These are phyloP conservation scores for Phorcus lineatus DNA, from an alignment of 2,888 invertebrate genomes.

Conservation along the genomic window DNA sequence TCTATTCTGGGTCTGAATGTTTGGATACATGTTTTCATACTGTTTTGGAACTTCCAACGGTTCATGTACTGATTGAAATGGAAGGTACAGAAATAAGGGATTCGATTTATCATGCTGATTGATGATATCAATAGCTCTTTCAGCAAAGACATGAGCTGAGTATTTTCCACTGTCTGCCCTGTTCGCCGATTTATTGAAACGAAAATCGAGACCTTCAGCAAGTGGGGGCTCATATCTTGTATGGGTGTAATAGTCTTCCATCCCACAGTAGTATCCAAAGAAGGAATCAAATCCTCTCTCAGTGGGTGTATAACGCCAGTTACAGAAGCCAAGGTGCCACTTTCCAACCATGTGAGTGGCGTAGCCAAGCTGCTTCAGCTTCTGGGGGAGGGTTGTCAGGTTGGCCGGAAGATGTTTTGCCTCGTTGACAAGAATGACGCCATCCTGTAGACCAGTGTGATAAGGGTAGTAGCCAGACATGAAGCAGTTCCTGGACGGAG, in stretches of 20 bases:
- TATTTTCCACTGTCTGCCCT: not conserved
- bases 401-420: conserved; percentile 46
- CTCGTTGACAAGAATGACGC: not conserved
- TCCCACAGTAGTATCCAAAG: conserved; percentile 75
- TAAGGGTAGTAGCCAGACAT: conserved; percentile 30
- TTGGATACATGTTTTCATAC: conserved; percentile 45
- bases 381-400: conserved; percentile 55
- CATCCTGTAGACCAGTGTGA: not conserved
- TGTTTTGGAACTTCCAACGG: conserved; percentile 58
- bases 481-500: conserved; percentile 34
- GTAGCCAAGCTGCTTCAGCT: conserved; percentile 54
- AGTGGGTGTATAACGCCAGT: conserved; percentile 73
- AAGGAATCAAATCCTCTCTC: conserved; percentile 76
- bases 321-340: conserved; percentile 77
- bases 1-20: conserved; percentile 45
- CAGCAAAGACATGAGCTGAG: conserved; percentile 38
- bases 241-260: conserved; percentile 68
- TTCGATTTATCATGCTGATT: conserved; percentile 48
- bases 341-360: conserved; percentile 67
- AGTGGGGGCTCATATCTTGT: not conserved
- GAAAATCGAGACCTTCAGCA: not conserved
- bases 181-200: not conserved
- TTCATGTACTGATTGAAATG: conserved; percentile 66
- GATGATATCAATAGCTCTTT: conserved; percentile 55
- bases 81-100: conserved; percentile 65